Base-by-base conservation (phyloP, 2,888 invertebrate species). In the Patella ulyssiponensis region DNA sequence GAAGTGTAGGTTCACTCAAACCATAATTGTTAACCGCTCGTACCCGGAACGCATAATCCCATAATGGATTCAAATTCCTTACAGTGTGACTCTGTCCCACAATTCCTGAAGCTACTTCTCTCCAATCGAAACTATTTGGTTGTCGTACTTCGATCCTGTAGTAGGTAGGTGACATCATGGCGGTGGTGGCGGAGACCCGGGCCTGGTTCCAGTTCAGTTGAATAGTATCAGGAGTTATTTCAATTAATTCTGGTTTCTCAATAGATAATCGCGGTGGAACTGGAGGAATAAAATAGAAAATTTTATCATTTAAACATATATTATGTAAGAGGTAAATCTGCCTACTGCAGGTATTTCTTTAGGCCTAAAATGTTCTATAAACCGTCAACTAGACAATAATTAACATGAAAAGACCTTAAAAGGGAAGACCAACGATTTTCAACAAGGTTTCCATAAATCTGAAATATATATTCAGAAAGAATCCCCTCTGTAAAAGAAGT, bases 21-120 rank as follows among this genome's bases (percentile, higher is more conserved):
- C 99, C 99, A 91, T 96, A 97, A 91, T 97, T 96, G 93, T 99
- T 99, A 91, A 98, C 97, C 4, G 99, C 98, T 52, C 98, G 94
- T 56, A 99, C 95, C 80, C 99, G 94, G 93, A 98, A 98, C 92
- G 96, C 96, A 93, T 99, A 99, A 92, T 98, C 98, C 83, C 96
- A 94, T 93, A 96, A 96, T 0, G 98, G 97, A 89, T 97, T 96
- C 80, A 99, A 87, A 54, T 88, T 85, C 54, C 82, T 85, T 69
- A 91, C 82, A 4, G 81, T 81, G 75, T 84, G 85, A 54, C 82
- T 86, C 54, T 86, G 75, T 11, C 80, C 80, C 11, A 75, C 72
- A 56, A 88, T 69, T 51, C 88, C 87, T 0, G 87, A 80, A 14
- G 86, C 88, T 33, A 88, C 76, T 72, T 89, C 88, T 7, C 87